Evolutionary conservation across 2,888 invertebrate species (phyloP).

Genomic region (Tetrapedia diversipes): DNA sequence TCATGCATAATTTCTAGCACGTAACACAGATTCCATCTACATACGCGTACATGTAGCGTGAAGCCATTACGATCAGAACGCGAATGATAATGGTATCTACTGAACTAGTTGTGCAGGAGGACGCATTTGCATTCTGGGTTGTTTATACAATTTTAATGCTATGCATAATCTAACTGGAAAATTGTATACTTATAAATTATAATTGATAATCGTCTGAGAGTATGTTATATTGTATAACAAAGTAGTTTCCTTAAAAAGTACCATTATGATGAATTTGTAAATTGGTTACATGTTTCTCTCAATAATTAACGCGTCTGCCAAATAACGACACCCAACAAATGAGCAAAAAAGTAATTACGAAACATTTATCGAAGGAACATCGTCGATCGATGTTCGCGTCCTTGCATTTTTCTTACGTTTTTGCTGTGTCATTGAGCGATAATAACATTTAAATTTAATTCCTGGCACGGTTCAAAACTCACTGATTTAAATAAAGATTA

Average conservation of each 20-base stretch:
- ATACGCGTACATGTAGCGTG: constrained; percentile 18
- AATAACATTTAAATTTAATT: too few species aligned
- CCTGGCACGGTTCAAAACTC: too few species aligned
- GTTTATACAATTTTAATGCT: too few species aligned
- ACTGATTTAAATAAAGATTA: too few species aligned
- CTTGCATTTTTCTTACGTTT: too few species aligned
- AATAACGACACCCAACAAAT: neutral
- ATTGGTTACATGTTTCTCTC: neutral
- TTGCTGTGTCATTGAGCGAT: too few species aligned
- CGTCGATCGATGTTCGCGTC: too few species aligned
- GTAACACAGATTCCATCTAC: constrained; percentile 47
- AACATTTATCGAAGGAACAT: too few species aligned
- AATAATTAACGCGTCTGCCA: neutral
- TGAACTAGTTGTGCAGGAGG: neutral
- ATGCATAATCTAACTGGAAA: neutral
- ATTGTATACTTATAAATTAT: neutral
- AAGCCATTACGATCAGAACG: constrained; percentile 25
- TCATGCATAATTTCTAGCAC: constrained; percentile 50
- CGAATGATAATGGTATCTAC: constrained; percentile 26
- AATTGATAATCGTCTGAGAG: neutral
- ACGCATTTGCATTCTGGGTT: neutral
- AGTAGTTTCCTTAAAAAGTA: too few species aligned
- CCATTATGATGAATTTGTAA: too few species aligned
- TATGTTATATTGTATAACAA: neutral
- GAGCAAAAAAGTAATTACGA: too few species aligned